Base-by-base conservation (phyloP, 2,888 invertebrate species). In the Lithophane semibrunnea region DNA sequence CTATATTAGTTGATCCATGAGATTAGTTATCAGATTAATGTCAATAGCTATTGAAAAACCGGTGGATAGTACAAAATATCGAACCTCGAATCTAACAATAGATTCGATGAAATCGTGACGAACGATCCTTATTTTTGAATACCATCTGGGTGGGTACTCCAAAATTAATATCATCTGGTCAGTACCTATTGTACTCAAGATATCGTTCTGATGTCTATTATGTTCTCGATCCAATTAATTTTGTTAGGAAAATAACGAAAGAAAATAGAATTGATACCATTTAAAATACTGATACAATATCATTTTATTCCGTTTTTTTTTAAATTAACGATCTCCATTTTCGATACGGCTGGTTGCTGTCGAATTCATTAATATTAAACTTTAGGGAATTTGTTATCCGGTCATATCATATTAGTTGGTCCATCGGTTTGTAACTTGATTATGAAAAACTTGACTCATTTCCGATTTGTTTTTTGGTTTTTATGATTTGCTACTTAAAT, bases 171-270 rank as follows among this genome's bases (percentile, higher is more conserved):
- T 74, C 1, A 61, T 61, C 13, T 37, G 21, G 9, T 21, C 54
- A 67, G 21, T 79, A 18, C 2, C n/a, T 66, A 70, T 76, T 76
- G 76, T 81, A 49, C 47, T 60, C 60, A 29, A 81, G 13, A 80
- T 69, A 65, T 54, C 37, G 1, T 49, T 70, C 24, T 37, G 13
- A 52, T 1, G 24, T n/a, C 44, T 65, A 79, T 80, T 75, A 75
- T 63, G 18, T 61, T 73, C 29, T 58, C 56, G 49, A 29, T 56
- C 42, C 29, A 76, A 66, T 76, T 81, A 80, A 65, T 66, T 73
- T 49, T 9, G 42, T 66, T 69, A 69, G 65, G 16, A 75, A 52
- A 69, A 65, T 69, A 69, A 42, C 12, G 9, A 54, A 29, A 49
- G 54, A 52, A 44, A 44, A 44, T 56, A 52, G 29, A 77, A 70